Evolutionary conservation across 2,888 invertebrate species (phyloP), one percentile per base, ranked within the genome.

Genomic region (Hydriomena furcata): DNA sequence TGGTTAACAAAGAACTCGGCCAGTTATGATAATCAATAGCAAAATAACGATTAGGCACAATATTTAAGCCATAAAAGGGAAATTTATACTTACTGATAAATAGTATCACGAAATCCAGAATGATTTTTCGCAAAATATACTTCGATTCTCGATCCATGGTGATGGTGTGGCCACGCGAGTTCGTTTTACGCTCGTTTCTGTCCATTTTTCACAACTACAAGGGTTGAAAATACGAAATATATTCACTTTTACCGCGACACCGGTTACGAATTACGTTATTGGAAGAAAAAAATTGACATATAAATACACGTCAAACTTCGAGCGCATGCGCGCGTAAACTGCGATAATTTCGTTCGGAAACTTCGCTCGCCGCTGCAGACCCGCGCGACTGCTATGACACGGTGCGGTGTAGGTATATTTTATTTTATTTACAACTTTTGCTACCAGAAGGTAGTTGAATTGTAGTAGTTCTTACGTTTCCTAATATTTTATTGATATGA

Each of bases 91-190:
- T 84, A 95, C 95, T 93, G 74, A 93, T 91, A 71, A 93, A 90
- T 52, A 95, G 73, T 66, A 95, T 92, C 52, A 91, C 67, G 67
- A 94, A 88, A 89, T 95, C 95, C 75, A 94, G 81, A 60, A 93
- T 73, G 63, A 95, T 91, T 87, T 94, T 94, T 70, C 92, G 91
- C 68, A 94, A 75, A 68, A 93, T 84, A 64, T 86, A 82, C 75
- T 84, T 91, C 31, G 92, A 87, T 63, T 92, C 91, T 68, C 91
- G 87, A 71, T 93, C 92, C 84, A 92, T 90, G 36, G 82, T 82
- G 54, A 83, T 76, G 11, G 83, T 79, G 65, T 84, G 82, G 43
- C 67, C 76, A 57, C 86, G 84, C 52, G 80, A 79, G 63, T 82
- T 85, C 5, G 75, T 65, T 76, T 84, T 85, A 17, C 85, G 77